Evolutionary conservation across 2,888 invertebrate species (phyloP), one percentile per base, ranked within the genome.

Genomic region (Macrosoma leucophasiata): DNA sequence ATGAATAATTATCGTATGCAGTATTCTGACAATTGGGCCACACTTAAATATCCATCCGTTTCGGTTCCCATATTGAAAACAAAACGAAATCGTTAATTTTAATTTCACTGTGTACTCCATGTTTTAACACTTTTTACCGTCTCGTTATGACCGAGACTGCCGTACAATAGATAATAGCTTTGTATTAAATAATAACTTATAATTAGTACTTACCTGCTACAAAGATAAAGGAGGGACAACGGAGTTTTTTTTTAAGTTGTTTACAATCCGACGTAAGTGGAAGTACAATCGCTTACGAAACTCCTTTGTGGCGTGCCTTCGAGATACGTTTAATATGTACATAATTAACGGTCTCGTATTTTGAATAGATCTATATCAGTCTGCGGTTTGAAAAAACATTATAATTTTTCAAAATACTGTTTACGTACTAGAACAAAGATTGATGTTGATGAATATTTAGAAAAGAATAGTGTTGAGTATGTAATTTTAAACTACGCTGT

Each of bases 101-200:
- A 53, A 58, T 66, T 70, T 62, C 47, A 55, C 52, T 49, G 41
- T 56, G 48, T 54, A 55, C 58, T 52, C 46, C 50, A 50, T 52
- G 58, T 60, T 61, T 63, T 63, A 68, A 62, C 68, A 70, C 57
- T 50, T 61, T 66, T 66, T 65, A 65, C 61, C 60, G 55, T 58
- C 44, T 49, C 59, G 52, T 70, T 66, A 65, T 63, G 67, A 66
- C 56, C 56, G 59, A 62, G 57, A 55, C 56, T 66, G 61, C 53
- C 55, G 58, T 62, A 63, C 51, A 60, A 67, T 71, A 61, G 59
- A 57, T 77, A 77, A 77, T 77, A 71, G 76, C 75, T 73, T 73
- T 73, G 75, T 74, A 75, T 75, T 71, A 73, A 71, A 77, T 77
- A 81, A 81, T 79, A 76, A 78, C 71, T 71, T 77, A 72, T 77